phyloP scores from a whole-genome alignment of 2,888 invertebrate species.

The Xanthia togata region DNA sequence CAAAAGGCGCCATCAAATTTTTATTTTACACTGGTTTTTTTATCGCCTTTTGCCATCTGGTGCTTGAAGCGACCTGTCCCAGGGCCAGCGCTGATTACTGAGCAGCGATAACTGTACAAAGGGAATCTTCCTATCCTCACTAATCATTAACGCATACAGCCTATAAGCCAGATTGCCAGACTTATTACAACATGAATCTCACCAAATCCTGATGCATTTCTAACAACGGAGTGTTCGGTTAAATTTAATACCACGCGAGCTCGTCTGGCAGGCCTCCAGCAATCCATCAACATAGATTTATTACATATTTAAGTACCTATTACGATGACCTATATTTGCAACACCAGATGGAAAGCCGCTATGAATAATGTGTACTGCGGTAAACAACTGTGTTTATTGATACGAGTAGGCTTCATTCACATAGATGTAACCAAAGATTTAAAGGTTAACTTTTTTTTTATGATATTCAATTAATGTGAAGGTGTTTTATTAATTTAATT shows the following conservation, averaged over 20 bases:
- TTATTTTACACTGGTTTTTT: too few relatives aligned
- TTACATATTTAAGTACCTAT: too few relatives aligned
- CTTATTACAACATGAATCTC: slow-evolving; percentile 9
- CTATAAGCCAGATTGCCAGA: background rate
- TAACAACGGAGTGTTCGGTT: slow-evolving; percentile 28
- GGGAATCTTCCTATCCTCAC: background rate
- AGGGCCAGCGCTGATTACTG: too few relatives aligned
- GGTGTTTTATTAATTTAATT: too few relatives aligned
- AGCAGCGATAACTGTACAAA: too few relatives aligned
- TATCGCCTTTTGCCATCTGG: too few relatives aligned
- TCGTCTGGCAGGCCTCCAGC: slow-evolving; percentile 34
- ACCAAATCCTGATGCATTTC: slow-evolving; percentile 3
- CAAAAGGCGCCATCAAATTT: too few relatives aligned
- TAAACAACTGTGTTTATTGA: slow-evolving; percentile 26
- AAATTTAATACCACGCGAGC: slow-evolving; percentile 14
- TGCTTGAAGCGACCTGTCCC: too few relatives aligned
- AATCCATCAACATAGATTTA: slow-evolving; percentile 35
- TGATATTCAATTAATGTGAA: too few relatives aligned
- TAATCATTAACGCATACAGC: slow-evolving; percentile 2
- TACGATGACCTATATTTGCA: too few relatives aligned
- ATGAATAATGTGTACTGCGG: background rate
- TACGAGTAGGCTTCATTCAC: slow-evolving; percentile 6
- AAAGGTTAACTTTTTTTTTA: too few relatives aligned
- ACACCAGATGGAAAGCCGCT: background rate
- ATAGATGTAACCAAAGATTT: background rate